These are phyloP conservation scores for Micromys minutus DNA, from an alignment of 2,113 vertebrate genomes.

Conservation along the genomic window DNA sequence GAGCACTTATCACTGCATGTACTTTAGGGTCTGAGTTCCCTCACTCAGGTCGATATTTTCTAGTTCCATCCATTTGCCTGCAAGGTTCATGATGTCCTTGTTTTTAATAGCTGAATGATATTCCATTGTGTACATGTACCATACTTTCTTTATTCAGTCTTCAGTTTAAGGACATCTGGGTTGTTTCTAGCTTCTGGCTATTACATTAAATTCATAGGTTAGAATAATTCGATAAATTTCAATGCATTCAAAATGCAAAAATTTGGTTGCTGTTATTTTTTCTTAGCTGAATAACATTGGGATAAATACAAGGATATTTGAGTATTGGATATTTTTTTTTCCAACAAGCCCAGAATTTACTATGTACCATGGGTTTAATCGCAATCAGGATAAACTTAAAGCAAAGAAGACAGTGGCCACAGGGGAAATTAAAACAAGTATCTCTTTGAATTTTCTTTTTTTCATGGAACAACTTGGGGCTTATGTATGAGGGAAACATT, in stretches of 20 bases:
- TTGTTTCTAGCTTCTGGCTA: too few species aligned
- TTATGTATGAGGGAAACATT: constrained; percentile 52
- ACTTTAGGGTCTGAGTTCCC: too few species aligned
- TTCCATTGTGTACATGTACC: too few species aligned
- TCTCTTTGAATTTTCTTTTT: constrained; percentile 62
- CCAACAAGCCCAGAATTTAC: constrained; percentile 32
- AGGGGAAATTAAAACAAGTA: constrained; percentile 64
- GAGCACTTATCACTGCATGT: too few species aligned
- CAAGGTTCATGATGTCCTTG: too few species aligned
- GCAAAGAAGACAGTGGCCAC: constrained; percentile 32
- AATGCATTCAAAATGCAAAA: neutral
- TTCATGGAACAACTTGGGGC: constrained; percentile 33
- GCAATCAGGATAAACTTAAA: constrained; percentile 53
- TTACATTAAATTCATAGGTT: neutral
- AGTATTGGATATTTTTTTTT: constrained; percentile 40
- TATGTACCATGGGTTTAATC: constrained; percentile 21
- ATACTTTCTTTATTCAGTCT: too few species aligned
- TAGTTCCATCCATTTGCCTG: too few species aligned
- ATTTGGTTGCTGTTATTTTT: constrained; percentile 48
- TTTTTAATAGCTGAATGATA: too few species aligned
- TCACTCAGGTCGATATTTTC: too few species aligned
- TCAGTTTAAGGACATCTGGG: too few species aligned
- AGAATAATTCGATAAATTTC: constrained; percentile 8
- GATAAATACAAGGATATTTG: neutral
- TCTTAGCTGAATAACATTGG: constrained; percentile 31